Base-by-base conservation (phyloP, 2,888 invertebrate species). In the Cremastobaeus sp. region DNA sequence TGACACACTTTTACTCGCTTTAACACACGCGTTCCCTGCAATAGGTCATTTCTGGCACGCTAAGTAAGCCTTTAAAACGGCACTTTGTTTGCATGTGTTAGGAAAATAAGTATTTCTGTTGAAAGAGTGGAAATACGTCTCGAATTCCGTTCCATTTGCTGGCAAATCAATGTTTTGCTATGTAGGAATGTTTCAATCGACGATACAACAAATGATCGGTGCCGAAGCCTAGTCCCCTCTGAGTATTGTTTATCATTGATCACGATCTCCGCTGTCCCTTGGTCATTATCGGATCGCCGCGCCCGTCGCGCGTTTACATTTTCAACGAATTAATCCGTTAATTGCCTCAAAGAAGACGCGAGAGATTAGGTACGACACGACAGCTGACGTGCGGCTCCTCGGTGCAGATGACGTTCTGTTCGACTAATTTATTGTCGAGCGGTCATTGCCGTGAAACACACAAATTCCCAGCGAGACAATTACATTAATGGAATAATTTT, bases 401-500 rank as follows among this genome's bases (percentile, higher is more conserved):
- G 59, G 3, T 25, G 68, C 73, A 74, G 73, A 74, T 74, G 73
- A 68, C 73, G 73, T 50, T 55, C 48, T 12, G 43, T 50, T 50
- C 30, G 35, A 50, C 54, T 64, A 71, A 73, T 73, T 73, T 73
- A 73, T 73, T 59, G 72, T 60, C 50, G 37, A 59, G 65, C 45
- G 60, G 66, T 66, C 65, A 66, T 66, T 66, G 70, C 62, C 55
- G 28, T 28, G 28, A 45, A 60, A 14, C 55, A 11, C 50, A 65
- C 37, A 15, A 59, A 64, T 57, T 2, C 71, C 60, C 60, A 45
- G 17, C 59, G 74, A 74, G 78, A 82, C 82, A 85, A 85, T 85
- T 85, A 85, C 82, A 81, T 80, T 85, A 85, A 85, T 85, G 85
- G 84, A 85, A 81, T 81, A 81, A 82, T 77, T 77, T 76, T 75